Conservation (phyloP, 2,797 vertebrate species). For the Hypotaenidia okinawae region DNA sequence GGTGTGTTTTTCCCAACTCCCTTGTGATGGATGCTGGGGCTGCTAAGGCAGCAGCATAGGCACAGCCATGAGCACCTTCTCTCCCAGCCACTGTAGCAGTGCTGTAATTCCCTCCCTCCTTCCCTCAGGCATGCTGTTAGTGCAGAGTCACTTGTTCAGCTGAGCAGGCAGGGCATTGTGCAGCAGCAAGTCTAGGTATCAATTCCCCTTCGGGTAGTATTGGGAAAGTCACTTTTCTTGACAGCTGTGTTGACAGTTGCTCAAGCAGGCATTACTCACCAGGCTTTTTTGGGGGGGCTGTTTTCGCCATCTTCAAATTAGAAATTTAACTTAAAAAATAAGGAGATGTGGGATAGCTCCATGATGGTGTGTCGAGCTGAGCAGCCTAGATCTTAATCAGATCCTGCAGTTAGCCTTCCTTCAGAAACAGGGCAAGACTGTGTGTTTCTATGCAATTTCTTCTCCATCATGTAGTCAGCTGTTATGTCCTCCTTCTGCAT, state of each 20-base stretch:
- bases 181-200: neutral
- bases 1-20: neutral
- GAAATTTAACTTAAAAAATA: neutral
- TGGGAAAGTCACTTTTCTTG: neutral
- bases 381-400: neutral
- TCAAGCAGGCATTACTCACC: neutral
- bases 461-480: neutral
- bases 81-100: neutral
- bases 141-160: neutral
- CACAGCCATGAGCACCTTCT: neutral
- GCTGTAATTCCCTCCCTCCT: neutral
- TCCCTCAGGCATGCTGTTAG: neutral
- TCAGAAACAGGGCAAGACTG: neutral
- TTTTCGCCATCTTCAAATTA: neutral
- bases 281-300: neutral
- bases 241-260: neutral
- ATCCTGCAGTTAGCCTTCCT: neutral
- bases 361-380: neutral
- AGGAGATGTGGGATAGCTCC: neutral
- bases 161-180: neutral
- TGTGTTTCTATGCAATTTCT: neutral
- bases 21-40: neutral
- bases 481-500: neutral
- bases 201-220: neutral
- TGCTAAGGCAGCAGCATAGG: neutral